Conservation (phyloP, 37 sponge, comb jelly and placozoan species). For the Chondrilla cf. caribensis region DNA sequence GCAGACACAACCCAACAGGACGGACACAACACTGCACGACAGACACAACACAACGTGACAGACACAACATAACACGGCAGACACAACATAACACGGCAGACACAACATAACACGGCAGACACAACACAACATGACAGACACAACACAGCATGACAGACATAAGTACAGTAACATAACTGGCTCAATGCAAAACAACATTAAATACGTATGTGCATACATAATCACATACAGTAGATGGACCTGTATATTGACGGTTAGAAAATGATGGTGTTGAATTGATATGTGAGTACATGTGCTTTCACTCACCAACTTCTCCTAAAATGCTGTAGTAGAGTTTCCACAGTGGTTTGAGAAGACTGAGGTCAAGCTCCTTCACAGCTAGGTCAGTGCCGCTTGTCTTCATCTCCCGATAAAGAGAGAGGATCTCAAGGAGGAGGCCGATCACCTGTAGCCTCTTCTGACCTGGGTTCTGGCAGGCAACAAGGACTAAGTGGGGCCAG, state of each 20-base stretch:
- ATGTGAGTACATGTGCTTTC: neutral
- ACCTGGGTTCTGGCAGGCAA: constrained; percentile 73
- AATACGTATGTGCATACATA: too few species aligned
- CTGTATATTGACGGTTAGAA: too few species aligned
- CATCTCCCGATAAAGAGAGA: neutral
- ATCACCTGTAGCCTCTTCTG: constrained; percentile 53
- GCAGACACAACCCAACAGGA: neutral
- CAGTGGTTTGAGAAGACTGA: constrained; percentile 77
- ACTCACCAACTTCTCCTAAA: constrained; percentile 57
- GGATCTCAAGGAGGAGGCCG: constrained; percentile 41
- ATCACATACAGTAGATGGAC: too few species aligned
- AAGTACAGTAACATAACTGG: too few species aligned
- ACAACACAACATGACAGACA: too few species aligned
- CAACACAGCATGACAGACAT: too few species aligned
- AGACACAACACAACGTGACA: too few species aligned
- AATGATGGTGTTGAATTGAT: too few species aligned
- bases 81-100: neutral
- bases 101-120: neutral
- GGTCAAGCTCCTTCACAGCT: constrained; percentile 40
- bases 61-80: too few species aligned
- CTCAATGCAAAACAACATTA: too few species aligned
- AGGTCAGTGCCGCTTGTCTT: neutral
- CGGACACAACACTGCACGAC: neutral
- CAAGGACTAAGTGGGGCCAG: constrained; percentile 60
- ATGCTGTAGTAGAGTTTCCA: constrained; percentile 79